phyloP scores from a whole-genome alignment of 2,797 vertebrate genomes.

The Margarornis squamiger region DNA sequence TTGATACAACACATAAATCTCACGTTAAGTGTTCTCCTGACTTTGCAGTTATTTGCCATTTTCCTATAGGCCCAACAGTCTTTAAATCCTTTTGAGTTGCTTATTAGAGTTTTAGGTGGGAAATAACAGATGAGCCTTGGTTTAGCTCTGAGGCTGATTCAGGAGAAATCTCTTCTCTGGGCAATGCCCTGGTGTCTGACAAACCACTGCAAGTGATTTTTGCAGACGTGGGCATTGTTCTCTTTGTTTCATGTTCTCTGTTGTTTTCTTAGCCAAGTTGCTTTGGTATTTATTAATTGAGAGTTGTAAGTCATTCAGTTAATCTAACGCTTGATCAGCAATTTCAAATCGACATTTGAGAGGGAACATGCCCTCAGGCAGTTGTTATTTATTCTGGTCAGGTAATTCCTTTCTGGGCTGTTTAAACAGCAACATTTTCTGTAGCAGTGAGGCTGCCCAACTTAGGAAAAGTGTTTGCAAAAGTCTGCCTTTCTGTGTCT shows the following conservation, averaged over 20 bases:
- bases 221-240: not conserved
- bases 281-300: constrained; percentile 63
- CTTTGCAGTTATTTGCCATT: constrained; percentile 34
- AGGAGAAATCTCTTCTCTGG: not conserved
- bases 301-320: constrained; percentile 42
- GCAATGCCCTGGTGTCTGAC: not conserved
- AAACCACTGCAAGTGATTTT: not conserved
- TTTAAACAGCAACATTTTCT: constrained; percentile 46
- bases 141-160: constrained; percentile 5
- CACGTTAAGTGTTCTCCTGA: constrained; percentile 52
- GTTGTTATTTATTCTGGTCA: constrained; percentile 59
- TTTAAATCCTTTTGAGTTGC: constrained; percentile 40
- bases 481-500: not conserved
- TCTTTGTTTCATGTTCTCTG: constrained; percentile 33
- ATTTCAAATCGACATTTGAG: constrained; percentile 13
- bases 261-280: constrained; percentile 23
- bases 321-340: constrained; percentile 59
- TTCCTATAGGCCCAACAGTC: constrained; percentile 29
- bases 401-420: constrained; percentile 39
- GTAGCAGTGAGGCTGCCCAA: not conserved
- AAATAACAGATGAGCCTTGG: constrained; percentile 7
- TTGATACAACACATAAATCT: constrained; percentile 61
- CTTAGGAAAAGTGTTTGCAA: not conserved
- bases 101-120: constrained; percentile 44
- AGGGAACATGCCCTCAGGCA: constrained; percentile 34